These are phyloP conservation scores for Cheiracanthium punctorium DNA, from an alignment of 2,888 invertebrate genomes.

Conservation along the genomic window DNA sequence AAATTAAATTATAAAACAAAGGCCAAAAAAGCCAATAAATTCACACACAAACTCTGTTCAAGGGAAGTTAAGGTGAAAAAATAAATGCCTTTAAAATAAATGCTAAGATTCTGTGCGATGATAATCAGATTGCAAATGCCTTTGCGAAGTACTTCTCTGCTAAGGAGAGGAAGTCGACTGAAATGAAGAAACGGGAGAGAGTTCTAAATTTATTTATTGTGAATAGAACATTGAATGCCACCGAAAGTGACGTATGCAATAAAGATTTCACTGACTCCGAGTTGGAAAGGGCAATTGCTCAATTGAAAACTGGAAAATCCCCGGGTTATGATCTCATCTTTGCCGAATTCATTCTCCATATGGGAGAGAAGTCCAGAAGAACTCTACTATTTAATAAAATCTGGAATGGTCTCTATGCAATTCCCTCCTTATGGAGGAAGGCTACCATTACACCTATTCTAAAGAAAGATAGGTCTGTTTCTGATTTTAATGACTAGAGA, in stretches of 20 bases:
- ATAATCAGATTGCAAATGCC: too few species aligned
- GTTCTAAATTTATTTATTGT: too few species aligned
- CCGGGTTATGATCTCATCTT: conserved; percentile 25
- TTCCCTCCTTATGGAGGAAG: conserved; percentile 16
- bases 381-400: conserved; percentile 36
- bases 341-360: conserved; percentile 17
- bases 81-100: conserved; percentile 15
- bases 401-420: background rate
- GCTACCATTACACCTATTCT: too few species aligned
- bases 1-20: conserved; percentile 39
- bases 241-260: background rate
- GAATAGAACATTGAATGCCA: background rate
- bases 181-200: too few species aligned
- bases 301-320: too few species aligned
- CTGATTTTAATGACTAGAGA: conserved; percentile 23
- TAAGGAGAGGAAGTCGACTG: conserved; percentile 13
- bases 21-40: conserved; percentile 6
- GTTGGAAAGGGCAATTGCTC: too few species aligned
- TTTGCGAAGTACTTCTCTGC: background rate
- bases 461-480: too few species aligned
- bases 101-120: background rate
- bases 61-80: background rate
- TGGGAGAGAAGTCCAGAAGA: conserved; percentile 7
- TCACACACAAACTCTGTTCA: conserved; percentile 19
- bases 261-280: too few species aligned